Percentiles rank a stretch among this genome's conserved stretches.
Conservation (phyloP, 1,140 invertebrate genomes). For the Eufriesea mexicana region DNA sequence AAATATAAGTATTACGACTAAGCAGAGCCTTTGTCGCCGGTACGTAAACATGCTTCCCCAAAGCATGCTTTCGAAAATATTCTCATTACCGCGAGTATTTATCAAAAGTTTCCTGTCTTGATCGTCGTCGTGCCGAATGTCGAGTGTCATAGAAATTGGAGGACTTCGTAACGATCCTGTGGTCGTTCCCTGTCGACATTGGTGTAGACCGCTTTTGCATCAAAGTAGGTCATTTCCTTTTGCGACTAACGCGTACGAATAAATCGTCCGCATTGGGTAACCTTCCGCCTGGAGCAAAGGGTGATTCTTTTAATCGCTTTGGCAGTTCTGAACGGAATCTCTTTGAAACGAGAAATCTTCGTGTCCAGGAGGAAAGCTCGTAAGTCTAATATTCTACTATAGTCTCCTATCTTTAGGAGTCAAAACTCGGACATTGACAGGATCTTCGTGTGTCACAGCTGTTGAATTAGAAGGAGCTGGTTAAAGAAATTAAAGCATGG, state of each 20-base stretch:
- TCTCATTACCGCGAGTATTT: not conserved
- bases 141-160: not conserved
- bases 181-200: not conserved
- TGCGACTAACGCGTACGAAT: not conserved
- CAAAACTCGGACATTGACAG: no score
- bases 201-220: not conserved
- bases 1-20: not conserved
- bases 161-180: not conserved
- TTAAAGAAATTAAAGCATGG: no score
- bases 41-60: not conserved
- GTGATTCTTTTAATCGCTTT: no score
- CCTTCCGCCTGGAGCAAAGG: no score
- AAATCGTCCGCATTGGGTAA: not conserved
- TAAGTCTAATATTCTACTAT: no score
- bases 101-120: slow-evolving; percentile 1
- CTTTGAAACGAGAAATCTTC: no score
- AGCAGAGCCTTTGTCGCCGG: not conserved
- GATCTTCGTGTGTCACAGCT: no score
- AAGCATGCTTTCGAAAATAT: slow-evolving; percentile 7
- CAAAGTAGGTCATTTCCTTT: not conserved
- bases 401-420: no score
- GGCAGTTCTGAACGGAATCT: no score
- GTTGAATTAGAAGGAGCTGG: no score
- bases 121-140: not conserved
- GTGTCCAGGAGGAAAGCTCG: no score